Base-by-base conservation (phyloP, 2,113 vertebrate species). In the Odontesthes bonariensis region DNA sequence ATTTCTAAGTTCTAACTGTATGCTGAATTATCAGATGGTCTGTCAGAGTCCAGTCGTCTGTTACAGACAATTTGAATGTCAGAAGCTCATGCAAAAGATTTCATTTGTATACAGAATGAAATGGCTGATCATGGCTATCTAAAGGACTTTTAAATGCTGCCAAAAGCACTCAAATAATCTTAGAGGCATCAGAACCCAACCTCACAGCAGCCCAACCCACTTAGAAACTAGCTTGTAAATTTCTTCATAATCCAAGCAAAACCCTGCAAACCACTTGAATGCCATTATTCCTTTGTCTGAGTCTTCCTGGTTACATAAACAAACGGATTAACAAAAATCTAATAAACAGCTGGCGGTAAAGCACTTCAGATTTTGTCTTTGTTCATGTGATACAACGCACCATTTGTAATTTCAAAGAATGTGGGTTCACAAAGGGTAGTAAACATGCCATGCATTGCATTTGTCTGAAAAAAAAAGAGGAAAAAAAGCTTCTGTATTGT, bases 311-410 rank as follows among this genome's bases (percentile, higher is more conserved):
- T 56, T 70, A 85, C 74, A 78, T 46, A 86, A 88, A 86, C 85
- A 87, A 86, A 81, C 8, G 66, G 78, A 86, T 85, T 83, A 86
- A 80, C 72, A 62, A 54, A 67, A 84, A 82, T 83, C 76, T 85
- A 78, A 88, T 82, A 81, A 84, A 75, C 57, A 75, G 69, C 51
- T 0, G 69, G 70, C 31, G 14, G 68, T 31, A 31, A 44, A 14
- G 62, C 31, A 20, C 58, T 75, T 77, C 32, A 46, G 23, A 33
- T 59, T n/a, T 64, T 52, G 31, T 69, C 63, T 56, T 44, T 22
- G 62, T 38, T 58, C 27, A 61, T 68, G 35, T 5, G n/a, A 82
- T 66, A 19, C 11, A 17, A 63, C 52, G 57, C n/a, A 60, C 42
- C 27, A 61, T 75, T 75, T 75, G 17, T 52, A 54, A 65, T 83